phyloP scores from a whole-genome alignment of 2,113 vertebrate species.

The Merops nubicus region DNA sequence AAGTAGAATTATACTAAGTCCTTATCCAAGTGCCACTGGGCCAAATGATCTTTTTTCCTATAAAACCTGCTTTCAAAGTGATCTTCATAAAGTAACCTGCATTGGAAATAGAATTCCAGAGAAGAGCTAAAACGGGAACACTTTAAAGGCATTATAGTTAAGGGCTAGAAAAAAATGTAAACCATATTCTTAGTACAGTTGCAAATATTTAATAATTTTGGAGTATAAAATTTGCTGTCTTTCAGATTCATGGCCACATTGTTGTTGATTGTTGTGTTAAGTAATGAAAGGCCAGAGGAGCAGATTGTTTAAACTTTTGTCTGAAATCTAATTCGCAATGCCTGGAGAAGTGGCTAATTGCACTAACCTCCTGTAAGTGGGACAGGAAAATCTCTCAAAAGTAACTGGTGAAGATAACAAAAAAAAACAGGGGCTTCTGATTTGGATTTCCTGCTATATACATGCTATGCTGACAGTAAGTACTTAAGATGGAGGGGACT shows the following conservation, averaged over 20 bases:
- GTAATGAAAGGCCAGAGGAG: not conserved
- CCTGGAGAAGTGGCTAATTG: not conserved
- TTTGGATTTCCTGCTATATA: not conserved
- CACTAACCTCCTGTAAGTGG: not conserved
- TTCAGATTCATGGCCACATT: not conserved
- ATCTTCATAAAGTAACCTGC: not conserved
- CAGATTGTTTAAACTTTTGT: not conserved
- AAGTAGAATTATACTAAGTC: constrained; percentile 6
- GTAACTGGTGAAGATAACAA: not conserved
- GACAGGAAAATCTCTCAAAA: not conserved
- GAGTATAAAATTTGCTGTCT: not conserved
- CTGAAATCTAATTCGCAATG: not conserved
- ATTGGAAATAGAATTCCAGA: not conserved
- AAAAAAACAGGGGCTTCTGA: not conserved
- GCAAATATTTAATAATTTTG: not conserved
- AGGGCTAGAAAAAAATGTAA: not conserved
- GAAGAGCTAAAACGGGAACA: not conserved
- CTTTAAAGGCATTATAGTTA: not conserved
- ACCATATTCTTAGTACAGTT: not conserved
- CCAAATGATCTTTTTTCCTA: constrained; percentile 57
- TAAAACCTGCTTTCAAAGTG: constrained; percentile 15
- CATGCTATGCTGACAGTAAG: not conserved
- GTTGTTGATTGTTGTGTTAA: not conserved
- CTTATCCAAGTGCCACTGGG: not conserved
- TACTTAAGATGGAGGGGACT: not conserved